phyloP scores from a whole-genome alignment of 2,888 invertebrate genomes.

The Meghimatium bilineatum region DNA sequence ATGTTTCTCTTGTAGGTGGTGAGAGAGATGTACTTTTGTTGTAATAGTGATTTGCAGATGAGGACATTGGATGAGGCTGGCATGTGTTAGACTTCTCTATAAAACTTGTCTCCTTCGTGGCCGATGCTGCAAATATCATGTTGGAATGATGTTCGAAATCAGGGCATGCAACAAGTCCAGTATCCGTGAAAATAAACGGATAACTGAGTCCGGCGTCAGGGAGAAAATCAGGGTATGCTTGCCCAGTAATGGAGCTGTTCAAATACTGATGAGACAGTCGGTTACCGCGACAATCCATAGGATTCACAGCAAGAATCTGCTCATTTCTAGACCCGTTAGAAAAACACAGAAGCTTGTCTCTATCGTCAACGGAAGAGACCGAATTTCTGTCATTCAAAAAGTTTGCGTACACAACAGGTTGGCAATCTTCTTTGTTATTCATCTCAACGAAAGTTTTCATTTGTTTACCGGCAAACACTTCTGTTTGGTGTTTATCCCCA shows the following conservation, averaged over 20 bases:
- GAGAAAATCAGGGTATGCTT: slow-evolving; percentile 22
- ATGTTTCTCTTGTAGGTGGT: neutral
- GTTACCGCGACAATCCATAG: neutral
- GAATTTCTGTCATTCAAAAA: slow-evolving; percentile 3
- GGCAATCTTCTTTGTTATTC: slow-evolving; percentile 7
- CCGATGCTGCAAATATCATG: slow-evolving; percentile 31
- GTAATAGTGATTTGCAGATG: slow-evolving; percentile 15
- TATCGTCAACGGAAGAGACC: neutral
- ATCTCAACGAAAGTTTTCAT: slow-evolving; percentile 2
- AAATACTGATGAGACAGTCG: slow-evolving; percentile 41
- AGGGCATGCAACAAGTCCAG: slow-evolving; percentile 7
- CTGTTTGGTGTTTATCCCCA: neutral
- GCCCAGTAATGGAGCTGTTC: slow-evolving; percentile 34
- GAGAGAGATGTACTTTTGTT: slow-evolving; percentile 15
- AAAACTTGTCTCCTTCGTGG: slow-evolving; percentile 20
- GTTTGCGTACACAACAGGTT: slow-evolving; percentile 25
- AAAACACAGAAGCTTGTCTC: neutral
- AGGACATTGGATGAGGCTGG: neutral
- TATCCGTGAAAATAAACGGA: slow-evolving; percentile 27
- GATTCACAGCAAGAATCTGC: slow-evolving; percentile 27
- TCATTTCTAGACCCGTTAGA: neutral
- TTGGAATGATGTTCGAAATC: slow-evolving; percentile 18
- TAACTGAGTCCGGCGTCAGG: neutral
- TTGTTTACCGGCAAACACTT: neutral
- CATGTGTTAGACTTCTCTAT: neutral